phyloP scores from a whole-genome alignment of 1,140 invertebrate genomes.

The Thaumetopoea pityocampa region DNA sequence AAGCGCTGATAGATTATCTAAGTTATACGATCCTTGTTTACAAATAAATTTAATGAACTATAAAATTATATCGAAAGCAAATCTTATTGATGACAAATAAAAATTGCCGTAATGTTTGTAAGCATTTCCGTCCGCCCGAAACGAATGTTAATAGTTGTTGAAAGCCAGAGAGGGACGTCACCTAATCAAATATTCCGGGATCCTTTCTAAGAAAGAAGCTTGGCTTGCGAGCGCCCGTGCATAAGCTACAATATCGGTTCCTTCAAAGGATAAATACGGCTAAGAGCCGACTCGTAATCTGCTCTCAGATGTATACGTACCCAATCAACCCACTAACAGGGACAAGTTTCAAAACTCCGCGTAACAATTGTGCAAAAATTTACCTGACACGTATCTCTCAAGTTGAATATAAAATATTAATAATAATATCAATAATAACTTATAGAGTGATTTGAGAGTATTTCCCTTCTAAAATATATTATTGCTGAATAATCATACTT shows the following conservation, averaged over 20 bases:
- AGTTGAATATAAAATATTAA: too few species aligned
- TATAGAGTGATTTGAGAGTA: too few species aligned
- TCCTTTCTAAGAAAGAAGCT: slow-evolving; percentile 45
- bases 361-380: slow-evolving; percentile 12
- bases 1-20: too few species aligned
- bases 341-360: slow-evolving; percentile 10
- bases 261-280: slow-evolving; percentile 53
- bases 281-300: slow-evolving; percentile 50
- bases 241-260: slow-evolving; percentile 58
- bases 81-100: slow-evolving; percentile 14
- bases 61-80: slow-evolving; percentile 16
- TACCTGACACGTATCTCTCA: too few species aligned
- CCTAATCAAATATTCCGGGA: slow-evolving; percentile 60
- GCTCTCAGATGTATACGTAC: slow-evolving; percentile 26
- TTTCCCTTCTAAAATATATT: too few species aligned
- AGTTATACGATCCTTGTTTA: too few species aligned
- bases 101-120: slow-evolving; percentile 24
- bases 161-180: slow-evolving; percentile 48
- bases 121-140: slow-evolving; percentile 23
- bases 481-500: too few species aligned
- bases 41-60: too few species aligned
- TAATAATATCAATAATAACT: too few species aligned
- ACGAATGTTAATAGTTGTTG: slow-evolving; percentile 47
- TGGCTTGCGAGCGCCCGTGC: slow-evolving; percentile 35
- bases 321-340: slow-evolving; percentile 31